Conservation (phyloP, 2,797 vertebrate species). For the Fundulus diaphanus region DNA sequence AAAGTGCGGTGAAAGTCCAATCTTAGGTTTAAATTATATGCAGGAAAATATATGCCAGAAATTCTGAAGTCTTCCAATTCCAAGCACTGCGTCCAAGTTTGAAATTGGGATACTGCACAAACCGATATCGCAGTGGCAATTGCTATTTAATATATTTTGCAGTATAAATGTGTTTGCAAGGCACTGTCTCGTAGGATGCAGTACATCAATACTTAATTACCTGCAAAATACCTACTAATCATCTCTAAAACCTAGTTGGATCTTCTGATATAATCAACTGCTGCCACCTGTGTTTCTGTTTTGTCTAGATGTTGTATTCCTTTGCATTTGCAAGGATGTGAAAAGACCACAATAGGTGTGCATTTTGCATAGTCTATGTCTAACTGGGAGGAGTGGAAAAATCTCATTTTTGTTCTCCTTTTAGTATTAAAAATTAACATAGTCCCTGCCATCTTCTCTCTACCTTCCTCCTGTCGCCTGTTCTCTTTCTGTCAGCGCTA, state of each 20-base stretch:
- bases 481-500: slow-evolving; percentile 59
- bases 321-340: slow-evolving; percentile 31
- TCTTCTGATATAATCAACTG: slow-evolving; percentile 26
- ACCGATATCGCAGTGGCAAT: neutral
- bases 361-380: slow-evolving; percentile 31
- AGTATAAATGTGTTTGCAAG: neutral
- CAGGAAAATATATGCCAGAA: neutral
- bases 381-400: slow-evolving; percentile 38
- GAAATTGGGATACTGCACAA: neutral
- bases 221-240: slow-evolving; percentile 13
- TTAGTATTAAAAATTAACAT: slow-evolving; percentile 76
- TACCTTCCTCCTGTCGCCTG: slow-evolving; percentile 36
- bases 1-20: neutral
- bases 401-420: slow-evolving; percentile 73
- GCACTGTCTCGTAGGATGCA: neutral
- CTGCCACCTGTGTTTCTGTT: slow-evolving; percentile 12
- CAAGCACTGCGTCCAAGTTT: neutral
- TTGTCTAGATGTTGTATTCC: slow-evolving; percentile 42
- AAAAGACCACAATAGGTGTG: slow-evolving; percentile 22
- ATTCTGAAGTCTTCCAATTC: too few species aligned
- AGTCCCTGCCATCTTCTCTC: slow-evolving; percentile 39
- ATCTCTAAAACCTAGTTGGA: slow-evolving; percentile 26
- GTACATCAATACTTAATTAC: neutral
- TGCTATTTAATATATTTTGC: neutral
- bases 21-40: neutral